Base-by-base conservation (phyloP, 2,888 invertebrate genomes). In the Phalera bucephala region DNA sequence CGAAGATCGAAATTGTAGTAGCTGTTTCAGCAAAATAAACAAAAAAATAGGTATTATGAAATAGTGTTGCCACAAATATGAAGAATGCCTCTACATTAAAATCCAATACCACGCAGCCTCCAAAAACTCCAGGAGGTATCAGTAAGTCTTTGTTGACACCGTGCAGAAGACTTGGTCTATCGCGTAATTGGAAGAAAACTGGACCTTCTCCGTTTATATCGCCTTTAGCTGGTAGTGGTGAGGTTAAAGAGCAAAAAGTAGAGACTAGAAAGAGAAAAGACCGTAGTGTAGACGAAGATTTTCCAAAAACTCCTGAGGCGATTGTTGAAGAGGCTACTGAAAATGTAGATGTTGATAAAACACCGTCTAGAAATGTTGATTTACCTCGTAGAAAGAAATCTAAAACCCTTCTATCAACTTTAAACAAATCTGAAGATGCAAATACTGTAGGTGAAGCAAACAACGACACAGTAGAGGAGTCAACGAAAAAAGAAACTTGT, bases 71-170 rank as follows among this genome's bases (percentile, higher is more conserved):
- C 17, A 13, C 3, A 7, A 66, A 50, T 34, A 82, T 80, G 81
- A 80, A 79, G 50, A 75, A 67, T 59, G 52, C 58, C n/a, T 53
- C 76, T 7, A 60, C 68, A 4, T 27, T 72, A n/a, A 78, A 77
- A 52, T 40, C 62, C 1, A 70, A 46, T 21, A 67, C 53, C 34
- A 61, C 40, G 6, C 80, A 80, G 32, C 81, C 88, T 0, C 85
- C 88, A 1, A 88, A 88, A 58, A 90, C 86, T 11, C 85, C 86
- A 1, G 89, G 86, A 10, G 89, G 90, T 10, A 91, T 91, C 12
- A 91, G 85, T 52, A 91, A 88, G 52, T 81, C 83, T 12, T 68
- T 90, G 22, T 64, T 91, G 25, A 91, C 91, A 29, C 91, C 91
- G 11, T 91, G 90, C 51, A 72, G 91, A 62, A 76, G 91, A 60